These are phyloP conservation scores for Emydocephalus ijimae DNA, from an alignment of 2,113 vertebrate genomes.

Conservation along the genomic window DNA sequence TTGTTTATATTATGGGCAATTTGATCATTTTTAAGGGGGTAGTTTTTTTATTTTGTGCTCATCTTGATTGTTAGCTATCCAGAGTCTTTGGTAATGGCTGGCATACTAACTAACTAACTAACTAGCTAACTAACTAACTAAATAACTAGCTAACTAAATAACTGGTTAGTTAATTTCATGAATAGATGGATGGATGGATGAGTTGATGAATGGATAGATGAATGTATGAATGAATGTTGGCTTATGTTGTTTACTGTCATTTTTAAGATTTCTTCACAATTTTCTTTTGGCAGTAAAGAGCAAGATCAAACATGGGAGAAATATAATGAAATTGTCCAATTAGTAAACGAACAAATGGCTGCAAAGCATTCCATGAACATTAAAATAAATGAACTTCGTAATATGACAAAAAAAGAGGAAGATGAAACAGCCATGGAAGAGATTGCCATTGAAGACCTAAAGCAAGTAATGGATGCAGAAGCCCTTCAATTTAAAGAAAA, in stretches of 20 bases:
- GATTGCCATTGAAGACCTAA: slow-evolving; percentile 19
- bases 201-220: too few relatives aligned
- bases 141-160: too few relatives aligned
- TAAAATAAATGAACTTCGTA: slow-evolving; percentile 55
- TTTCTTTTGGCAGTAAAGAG: slow-evolving; percentile 50
- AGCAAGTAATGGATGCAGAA: slow-evolving; percentile 45
- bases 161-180: too few relatives aligned
- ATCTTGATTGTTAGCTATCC: not conserved
- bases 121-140: not conserved
- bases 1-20: not conserved
- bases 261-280: not conserved
- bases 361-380: slow-evolving; percentile 50
- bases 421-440: slow-evolving; percentile 40
- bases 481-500: slow-evolving; percentile 43
- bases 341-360: slow-evolving; percentile 62
- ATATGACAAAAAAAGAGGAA: slow-evolving; percentile 41
- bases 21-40: not conserved
- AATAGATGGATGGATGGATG: too few relatives aligned
- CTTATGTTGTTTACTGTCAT: not conserved
- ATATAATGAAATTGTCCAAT: slow-evolving; percentile 45
- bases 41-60: not conserved
- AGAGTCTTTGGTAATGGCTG: not conserved
- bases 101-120: not conserved
- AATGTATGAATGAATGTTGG: not conserved
- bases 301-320: slow-evolving; percentile 30